Evolutionary conservation across 2,113 vertebrate genomes (phyloP).

Genomic region (Poicephalus meyeri): DNA sequence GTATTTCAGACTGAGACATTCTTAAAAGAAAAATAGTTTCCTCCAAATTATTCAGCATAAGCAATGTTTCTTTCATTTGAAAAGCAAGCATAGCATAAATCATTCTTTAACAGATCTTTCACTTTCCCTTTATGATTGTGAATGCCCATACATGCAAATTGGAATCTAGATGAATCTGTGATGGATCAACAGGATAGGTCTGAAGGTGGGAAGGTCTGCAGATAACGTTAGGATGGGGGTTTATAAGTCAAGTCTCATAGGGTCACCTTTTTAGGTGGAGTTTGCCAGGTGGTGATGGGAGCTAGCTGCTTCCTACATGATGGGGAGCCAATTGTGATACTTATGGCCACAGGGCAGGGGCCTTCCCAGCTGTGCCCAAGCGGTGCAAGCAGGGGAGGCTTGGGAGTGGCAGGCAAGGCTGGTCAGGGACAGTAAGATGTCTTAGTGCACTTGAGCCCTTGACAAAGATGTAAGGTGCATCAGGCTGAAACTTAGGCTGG

Average conservation of each 20-base stretch:
- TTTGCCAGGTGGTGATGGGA: not conserved
- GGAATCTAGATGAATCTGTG: not conserved
- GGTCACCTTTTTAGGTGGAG: not conserved
- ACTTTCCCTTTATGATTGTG: not conserved
- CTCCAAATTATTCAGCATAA: conserved; percentile 13
- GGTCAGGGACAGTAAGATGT: not conserved
- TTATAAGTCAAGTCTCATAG: not conserved
- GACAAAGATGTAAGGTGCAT: not conserved
- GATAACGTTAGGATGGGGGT: not conserved
- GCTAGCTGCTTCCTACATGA: not conserved
- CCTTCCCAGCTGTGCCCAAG: not conserved
- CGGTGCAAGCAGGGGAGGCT: not conserved
- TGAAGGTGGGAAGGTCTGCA: not conserved
- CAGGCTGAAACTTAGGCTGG: not conserved
- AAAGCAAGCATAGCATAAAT: conserved; percentile 16
- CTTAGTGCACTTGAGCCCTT: not conserved
- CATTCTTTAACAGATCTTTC: not conserved
- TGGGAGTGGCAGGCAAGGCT: not conserved
- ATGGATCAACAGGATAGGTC: not conserved
- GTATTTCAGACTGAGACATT: conserved; percentile 21
- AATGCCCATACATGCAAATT: fast-evolving
- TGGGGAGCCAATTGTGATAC: not conserved
- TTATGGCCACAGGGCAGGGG: not conserved
- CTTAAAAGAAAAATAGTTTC: conserved; percentile 42
- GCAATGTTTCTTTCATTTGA: conserved; percentile 2